Evolutionary conservation across 2,113 vertebrate genomes (phyloP).

Genomic region (Bubo bubo): DNA sequence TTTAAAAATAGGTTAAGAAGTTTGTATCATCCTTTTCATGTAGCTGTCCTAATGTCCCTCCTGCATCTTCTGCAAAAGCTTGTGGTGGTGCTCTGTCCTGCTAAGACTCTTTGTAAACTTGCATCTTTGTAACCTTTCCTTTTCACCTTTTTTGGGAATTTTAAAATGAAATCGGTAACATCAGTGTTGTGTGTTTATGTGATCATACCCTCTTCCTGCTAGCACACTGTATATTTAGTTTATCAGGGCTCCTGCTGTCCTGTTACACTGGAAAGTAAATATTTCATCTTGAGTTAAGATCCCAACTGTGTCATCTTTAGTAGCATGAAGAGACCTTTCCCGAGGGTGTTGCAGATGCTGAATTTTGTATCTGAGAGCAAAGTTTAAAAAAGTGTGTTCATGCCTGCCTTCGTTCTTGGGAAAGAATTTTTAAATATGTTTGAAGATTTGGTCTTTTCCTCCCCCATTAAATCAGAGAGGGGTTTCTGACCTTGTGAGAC

Average conservation of each 20-base stretch:
- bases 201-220: neutral
- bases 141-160: neutral
- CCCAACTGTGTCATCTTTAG: neutral
- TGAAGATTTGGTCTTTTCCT: neutral
- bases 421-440: neutral
- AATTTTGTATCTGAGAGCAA: neutral
- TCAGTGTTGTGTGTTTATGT: neutral
- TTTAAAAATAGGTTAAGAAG: neutral
- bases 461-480: neutral
- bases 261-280: neutral
- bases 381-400: neutral
- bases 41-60: neutral
- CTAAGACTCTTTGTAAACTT: neutral
- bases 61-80: neutral
- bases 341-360: neutral
- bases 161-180: neutral
- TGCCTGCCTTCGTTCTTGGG: neutral
- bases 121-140: neutral
- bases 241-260: neutral
- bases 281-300: neutral
- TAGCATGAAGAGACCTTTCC: neutral
- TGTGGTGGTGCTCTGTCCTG: neutral
- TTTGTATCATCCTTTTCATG: neutral
- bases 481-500: neutral
- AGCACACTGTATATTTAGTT: neutral